Evolutionary conservation across 2,888 invertebrate species (phyloP).

Genomic region (Brachylomia viminalis): DNA sequence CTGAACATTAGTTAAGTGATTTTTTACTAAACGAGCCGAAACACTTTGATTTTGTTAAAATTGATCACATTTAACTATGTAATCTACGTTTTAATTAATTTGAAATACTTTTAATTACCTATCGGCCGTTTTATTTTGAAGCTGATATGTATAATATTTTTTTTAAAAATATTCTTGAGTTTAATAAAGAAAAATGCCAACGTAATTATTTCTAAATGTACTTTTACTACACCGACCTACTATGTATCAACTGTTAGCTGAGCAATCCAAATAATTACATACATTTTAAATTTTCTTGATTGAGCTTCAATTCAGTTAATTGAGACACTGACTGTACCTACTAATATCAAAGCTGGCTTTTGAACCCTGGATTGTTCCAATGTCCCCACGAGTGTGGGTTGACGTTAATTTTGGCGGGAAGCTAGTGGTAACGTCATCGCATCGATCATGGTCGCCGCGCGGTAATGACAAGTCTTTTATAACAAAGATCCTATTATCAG

Average conservation of each 20-base stretch:
- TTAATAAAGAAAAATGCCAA: neutral
- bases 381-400: constrained; percentile 15
- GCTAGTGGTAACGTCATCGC: constrained; percentile 47
- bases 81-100: constrained; percentile 48
- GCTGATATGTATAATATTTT: neutral
- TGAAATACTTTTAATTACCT: constrained; percentile 34
- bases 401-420: constrained; percentile 41
- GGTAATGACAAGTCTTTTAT: constrained; percentile 64
- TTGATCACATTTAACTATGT: constrained; percentile 37
- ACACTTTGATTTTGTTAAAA: constrained; percentile 51
- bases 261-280: neutral
- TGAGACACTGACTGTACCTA: neutral
- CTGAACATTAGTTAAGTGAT: constrained; percentile 59
- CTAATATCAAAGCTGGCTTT: neutral
- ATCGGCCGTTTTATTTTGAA: neutral
- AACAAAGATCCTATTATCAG: constrained; percentile 65
- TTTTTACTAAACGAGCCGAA: constrained; percentile 59
- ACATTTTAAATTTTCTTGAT: no score
- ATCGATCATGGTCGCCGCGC: constrained; percentile 59
- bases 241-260: neutral
- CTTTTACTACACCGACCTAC: neutral
- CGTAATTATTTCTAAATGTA: neutral
- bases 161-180: neutral
- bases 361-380: constrained; percentile 13
- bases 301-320: neutral